Evolutionary conservation across 2,888 invertebrate species (phyloP).

Genomic region (Cetonia aurata): DNA sequence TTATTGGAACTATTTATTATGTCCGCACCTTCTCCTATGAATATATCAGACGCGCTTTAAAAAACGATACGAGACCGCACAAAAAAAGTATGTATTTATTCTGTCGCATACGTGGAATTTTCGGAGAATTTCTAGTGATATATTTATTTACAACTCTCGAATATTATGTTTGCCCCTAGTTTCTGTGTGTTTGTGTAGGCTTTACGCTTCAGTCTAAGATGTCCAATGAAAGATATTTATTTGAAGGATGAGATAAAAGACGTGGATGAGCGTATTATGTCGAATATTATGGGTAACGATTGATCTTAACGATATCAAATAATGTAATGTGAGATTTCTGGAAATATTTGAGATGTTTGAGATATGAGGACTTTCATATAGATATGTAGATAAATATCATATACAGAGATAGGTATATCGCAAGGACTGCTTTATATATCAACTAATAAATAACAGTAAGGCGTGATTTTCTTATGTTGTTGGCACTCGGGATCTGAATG

Average conservation of each 20-base stretch:
- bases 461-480: too few relatives aligned
- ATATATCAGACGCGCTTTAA: constrained; percentile 46
- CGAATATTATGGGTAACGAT: too few relatives aligned
- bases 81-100: constrained; percentile 28
- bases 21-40: constrained; percentile 51
- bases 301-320: too few relatives aligned
- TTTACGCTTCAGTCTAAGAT: constrained; percentile 4
- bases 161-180: constrained; percentile 24
- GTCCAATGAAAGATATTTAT: constrained; percentile 2
- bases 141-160: constrained; percentile 19
- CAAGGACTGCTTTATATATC: too few relatives aligned
- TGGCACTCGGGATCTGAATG: too few relatives aligned
- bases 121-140: constrained; percentile 28
- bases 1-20: constrained; percentile 51
- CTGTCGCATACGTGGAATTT: constrained; percentile 12
- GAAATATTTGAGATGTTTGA: too few relatives aligned
- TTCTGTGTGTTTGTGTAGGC: constrained; percentile 18
- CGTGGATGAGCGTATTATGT: too few relatives aligned
- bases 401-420: too few relatives aligned
- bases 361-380: too few relatives aligned
- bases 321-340: too few relatives aligned
- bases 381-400: too few relatives aligned
- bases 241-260: not conserved
- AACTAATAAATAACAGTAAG: too few relatives aligned
- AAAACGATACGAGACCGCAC: constrained; percentile 22